Percentiles rank a stretch among this genome's conserved stretches.
These are phyloP conservation scores for Andrena marginata DNA, from an alignment of 2,888 invertebrate species.

Conservation along the genomic window DNA sequence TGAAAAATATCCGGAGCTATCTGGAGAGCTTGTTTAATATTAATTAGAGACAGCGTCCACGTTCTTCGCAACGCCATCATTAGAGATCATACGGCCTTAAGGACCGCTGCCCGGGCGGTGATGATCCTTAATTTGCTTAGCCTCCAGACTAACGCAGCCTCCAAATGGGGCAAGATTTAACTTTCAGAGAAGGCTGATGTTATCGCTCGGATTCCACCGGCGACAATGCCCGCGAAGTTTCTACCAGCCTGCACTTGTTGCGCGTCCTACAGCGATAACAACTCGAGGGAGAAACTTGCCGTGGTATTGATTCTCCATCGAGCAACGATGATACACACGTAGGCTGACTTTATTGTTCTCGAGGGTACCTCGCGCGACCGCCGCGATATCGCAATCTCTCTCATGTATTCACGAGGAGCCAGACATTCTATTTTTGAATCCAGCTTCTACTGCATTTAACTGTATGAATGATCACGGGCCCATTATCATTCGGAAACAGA, in stretches of 20 bases:
- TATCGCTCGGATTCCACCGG: slow-evolving; percentile 37
- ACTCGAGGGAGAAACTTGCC: slow-evolving; percentile 9
- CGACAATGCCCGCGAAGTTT: slow-evolving; percentile 14
- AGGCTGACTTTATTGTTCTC: slow-evolving; percentile 22
- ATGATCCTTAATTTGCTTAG: slow-evolving; percentile 59
- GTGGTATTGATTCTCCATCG: slow-evolving; percentile 43
- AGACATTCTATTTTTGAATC: slow-evolving; percentile 18
- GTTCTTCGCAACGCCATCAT: slow-evolving; percentile 25
- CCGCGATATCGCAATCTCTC: slow-evolving; percentile 3
- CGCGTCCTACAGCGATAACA: slow-evolving; percentile 16
- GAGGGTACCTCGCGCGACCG: neutral
- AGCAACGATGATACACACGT: slow-evolving; percentile 6
- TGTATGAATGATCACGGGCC: slow-evolving; percentile 12
- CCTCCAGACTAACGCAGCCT: slow-evolving; percentile 56
- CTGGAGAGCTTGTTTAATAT: slow-evolving; percentile 12
- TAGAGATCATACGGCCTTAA: slow-evolving; percentile 46
- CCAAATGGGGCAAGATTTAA: slow-evolving; percentile 55
- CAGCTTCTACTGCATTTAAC: neutral
- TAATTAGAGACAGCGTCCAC: slow-evolving; percentile 19
- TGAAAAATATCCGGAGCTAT: neutral
- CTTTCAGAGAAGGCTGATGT: slow-evolving; percentile 53
- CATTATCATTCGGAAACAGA: slow-evolving; percentile 19
- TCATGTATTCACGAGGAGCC: slow-evolving; percentile 1
- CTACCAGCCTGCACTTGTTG: slow-evolving; percentile 31
- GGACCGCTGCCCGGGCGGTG: slow-evolving; percentile 33